Base-by-base conservation (phyloP, 2,888 invertebrate species). In the Brassicogethes aeneus region DNA sequence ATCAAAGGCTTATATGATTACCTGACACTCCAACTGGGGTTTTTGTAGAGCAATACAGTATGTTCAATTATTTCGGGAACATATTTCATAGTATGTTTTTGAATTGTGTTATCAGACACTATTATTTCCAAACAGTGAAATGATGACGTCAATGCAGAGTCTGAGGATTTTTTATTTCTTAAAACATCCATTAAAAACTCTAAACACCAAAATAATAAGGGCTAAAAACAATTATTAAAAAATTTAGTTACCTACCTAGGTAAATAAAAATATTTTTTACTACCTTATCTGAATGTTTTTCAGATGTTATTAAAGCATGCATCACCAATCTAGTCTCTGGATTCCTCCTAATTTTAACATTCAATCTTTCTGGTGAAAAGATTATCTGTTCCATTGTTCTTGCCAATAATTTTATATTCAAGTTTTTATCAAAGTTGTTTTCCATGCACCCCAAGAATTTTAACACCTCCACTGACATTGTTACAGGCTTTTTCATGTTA, bases 251-350 rank as follows among this genome's bases (percentile, higher is more conserved):
- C 23, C 10, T 10, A 23, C 10, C 34, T 23, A 37, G 16, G 32
- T 12, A 10, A n/a, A n/a, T n/a, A n/a, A n/a, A n/a, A n/a, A n/a
- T 32, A 32, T 10, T 5, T 13, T 32, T 12, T 12, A 12, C 5
- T 51, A 56, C 59, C 47, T 52, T 57, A 17, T 48, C 40, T 29
- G 45, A 37, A 46, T 42, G 40, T 15, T 30, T 43, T 32, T 53
- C 54, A n/a, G 54, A 48, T 16, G 41, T 32, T 43, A 53, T 55
- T 35, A 59, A 38, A 12, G 58, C 53, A 40, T 58, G 58, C 30
- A 59, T 46, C 2, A 58, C 51, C 16, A 59, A 41, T 44, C 59
- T 47, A 30, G 51, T 54, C 43, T 58, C 57, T 13, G 59, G 59
- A 43, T 49, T 54, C 17, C 54, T 45, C 14, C 59, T 46, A 30